These are phyloP conservation scores for Lordiphosa mommai DNA, from an alignment of 1,140 invertebrate species.

Conservation along the genomic window DNA sequence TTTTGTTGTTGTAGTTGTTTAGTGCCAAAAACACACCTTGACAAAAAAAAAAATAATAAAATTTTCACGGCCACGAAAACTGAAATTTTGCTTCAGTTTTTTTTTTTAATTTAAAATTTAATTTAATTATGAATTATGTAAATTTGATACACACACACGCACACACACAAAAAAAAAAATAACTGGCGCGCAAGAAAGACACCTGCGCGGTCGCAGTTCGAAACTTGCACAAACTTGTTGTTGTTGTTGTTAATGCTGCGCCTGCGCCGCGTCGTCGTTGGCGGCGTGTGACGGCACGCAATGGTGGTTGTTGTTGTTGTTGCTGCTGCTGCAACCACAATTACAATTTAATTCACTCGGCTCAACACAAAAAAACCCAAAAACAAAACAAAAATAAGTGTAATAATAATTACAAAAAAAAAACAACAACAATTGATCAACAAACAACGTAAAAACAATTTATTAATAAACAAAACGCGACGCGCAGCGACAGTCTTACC, in stretches of 20 bases:
- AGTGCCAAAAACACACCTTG: not conserved
- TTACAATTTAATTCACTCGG: too few species aligned
- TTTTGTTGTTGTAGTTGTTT: not conserved
- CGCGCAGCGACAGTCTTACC: not conserved
- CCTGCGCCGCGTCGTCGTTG: constrained; percentile 17
- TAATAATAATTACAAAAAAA: not conserved
- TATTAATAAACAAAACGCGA: not conserved
- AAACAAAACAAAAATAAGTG: not conserved
- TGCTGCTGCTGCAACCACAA: not conserved
- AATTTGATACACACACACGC: not conserved
- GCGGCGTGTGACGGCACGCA: constrained; percentile 25
- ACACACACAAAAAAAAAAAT: not conserved
- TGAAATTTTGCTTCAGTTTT: not conserved
- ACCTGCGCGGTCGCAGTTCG: constrained; percentile 13
- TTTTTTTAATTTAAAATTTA: not conserved
- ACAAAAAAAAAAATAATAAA: constrained; percentile 4
- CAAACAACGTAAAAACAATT: not conserved
- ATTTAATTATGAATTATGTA: not conserved
- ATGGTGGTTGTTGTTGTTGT: not conserved
- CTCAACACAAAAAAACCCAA: not conserved
- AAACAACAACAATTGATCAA: not conserved
- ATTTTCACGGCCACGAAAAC: constrained; percentile 3
- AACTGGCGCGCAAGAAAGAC: not conserved
- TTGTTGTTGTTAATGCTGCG: constrained; percentile 14
- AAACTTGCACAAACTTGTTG: constrained; percentile 33